These are phyloP conservation scores for Polypedilum vanderplanki DNA, from an alignment of 1,140 invertebrate genomes.

Conservation along the genomic window DNA sequence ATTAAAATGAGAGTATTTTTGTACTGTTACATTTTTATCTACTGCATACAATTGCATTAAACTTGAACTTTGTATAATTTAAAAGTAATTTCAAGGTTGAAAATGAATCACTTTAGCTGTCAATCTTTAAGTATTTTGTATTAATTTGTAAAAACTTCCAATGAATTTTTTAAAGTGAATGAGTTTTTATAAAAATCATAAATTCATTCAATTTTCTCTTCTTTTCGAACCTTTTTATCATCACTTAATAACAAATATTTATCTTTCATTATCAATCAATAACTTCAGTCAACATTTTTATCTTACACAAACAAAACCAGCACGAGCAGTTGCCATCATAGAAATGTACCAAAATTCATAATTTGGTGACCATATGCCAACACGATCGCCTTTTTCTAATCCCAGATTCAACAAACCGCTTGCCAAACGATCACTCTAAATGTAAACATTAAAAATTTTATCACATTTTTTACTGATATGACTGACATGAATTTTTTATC, in stretches of 20 bases:
- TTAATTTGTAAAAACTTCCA: no score
- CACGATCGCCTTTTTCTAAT: constrained; percentile 67
- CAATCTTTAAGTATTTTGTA: no score
- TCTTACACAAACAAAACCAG: constrained; percentile 72
- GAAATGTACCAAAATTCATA: constrained; percentile 72
- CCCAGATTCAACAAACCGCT: constrained; percentile 71
- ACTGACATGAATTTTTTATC: constrained; percentile 32
- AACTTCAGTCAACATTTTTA: constrained; percentile 23
- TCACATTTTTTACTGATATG: background rate
- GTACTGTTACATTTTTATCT: no score
- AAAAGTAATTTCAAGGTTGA: no score
- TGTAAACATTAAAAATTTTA: background rate
- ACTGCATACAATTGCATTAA: no score
- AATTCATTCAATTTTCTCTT: no score
- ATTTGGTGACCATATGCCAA: constrained; percentile 89
- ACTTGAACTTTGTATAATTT: no score
- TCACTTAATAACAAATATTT: constrained; percentile 20
- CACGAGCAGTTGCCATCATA: constrained; percentile 68
- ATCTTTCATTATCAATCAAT: constrained; percentile 23
- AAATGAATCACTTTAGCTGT: no score
- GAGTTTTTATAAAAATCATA: no score
- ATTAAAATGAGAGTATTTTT: no score
- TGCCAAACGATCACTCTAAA: constrained; percentile 68
- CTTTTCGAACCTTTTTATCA: no score
- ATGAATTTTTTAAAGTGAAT: no score